Evolutionary conservation across 2,888 invertebrate species (phyloP).

Genomic region (Oscheius onirici): DNA sequence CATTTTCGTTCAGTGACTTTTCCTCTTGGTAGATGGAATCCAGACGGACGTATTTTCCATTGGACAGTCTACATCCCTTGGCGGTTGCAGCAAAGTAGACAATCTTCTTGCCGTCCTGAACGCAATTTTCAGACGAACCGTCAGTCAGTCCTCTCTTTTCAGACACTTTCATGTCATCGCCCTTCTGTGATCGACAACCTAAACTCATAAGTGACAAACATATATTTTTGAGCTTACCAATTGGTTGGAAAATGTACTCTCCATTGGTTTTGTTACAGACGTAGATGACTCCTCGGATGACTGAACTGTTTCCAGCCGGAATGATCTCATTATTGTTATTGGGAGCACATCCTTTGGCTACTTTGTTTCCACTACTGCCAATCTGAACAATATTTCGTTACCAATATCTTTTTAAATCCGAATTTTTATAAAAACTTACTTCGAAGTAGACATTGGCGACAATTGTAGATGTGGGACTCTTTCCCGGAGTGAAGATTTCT

Average conservation of each 20-base stretch:
- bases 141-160: neutral
- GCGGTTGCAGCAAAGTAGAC: constrained; percentile 8
- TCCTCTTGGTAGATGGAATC: constrained; percentile 4
- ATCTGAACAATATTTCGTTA: no score
- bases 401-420: neutral
- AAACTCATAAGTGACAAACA: neutral
- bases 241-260: neutral
- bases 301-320: neutral
- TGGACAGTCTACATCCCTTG: constrained; percentile 13
- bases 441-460: neutral
- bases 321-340: neutral
- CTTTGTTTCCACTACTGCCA: neutral
- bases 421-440: no score
- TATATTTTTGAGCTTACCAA: neutral
- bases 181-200: neutral
- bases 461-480: neutral
- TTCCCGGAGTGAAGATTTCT: constrained; percentile 9
- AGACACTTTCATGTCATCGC: constrained; percentile 1
- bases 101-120: constrained; percentile 1
- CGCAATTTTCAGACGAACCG: constrained; percentile 4
- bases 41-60: constrained; percentile 1
- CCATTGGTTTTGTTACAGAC: neutral
- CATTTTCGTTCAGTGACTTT: neutral
- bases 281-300: neutral
- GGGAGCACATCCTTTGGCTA: constrained; percentile 17